These are phyloP conservation scores for Geophilus truncorum DNA, from an alignment of 2,888 invertebrate genomes.

Conservation along the genomic window DNA sequence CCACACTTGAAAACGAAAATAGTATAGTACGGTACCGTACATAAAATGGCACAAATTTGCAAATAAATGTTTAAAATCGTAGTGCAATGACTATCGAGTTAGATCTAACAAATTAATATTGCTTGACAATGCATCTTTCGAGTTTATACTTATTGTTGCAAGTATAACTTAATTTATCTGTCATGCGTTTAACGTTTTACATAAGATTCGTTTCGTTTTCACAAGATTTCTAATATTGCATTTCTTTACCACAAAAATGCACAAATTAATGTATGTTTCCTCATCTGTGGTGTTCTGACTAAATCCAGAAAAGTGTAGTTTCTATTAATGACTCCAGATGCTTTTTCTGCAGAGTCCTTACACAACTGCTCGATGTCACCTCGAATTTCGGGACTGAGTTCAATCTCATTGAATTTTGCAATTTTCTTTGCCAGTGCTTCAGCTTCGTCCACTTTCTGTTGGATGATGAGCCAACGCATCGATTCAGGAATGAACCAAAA, in stretches of 20 bases:
- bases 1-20: too few species aligned
- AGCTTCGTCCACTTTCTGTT: constrained; percentile 31
- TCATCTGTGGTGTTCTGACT: constrained; percentile 16
- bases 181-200: too few species aligned
- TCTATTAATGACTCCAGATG: neutral
- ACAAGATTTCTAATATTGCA: too few species aligned
- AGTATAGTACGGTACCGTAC: too few species aligned
- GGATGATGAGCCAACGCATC: constrained; percentile 33
- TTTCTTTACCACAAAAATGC: constrained; percentile 31
- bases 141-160: too few species aligned
- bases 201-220: too few species aligned
- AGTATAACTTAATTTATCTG: too few species aligned
- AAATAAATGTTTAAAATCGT: too few species aligned
- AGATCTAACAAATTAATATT: too few species aligned
- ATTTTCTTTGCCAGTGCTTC: constrained; percentile 1
- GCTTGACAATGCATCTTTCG: too few species aligned
- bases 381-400: neutral
- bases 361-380: neutral
- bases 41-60: too few species aligned
- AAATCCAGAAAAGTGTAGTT: constrained; percentile 4
- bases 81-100: too few species aligned
- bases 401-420: constrained; percentile 11
- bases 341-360: neutral
- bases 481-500: constrained; percentile 43
- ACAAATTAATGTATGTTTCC: constrained; percentile 28